Evolutionary conservation across 2,113 vertebrate species (phyloP), one percentile per base, ranked within the genome.

Genomic region (Centropus bengalensis): DNA sequence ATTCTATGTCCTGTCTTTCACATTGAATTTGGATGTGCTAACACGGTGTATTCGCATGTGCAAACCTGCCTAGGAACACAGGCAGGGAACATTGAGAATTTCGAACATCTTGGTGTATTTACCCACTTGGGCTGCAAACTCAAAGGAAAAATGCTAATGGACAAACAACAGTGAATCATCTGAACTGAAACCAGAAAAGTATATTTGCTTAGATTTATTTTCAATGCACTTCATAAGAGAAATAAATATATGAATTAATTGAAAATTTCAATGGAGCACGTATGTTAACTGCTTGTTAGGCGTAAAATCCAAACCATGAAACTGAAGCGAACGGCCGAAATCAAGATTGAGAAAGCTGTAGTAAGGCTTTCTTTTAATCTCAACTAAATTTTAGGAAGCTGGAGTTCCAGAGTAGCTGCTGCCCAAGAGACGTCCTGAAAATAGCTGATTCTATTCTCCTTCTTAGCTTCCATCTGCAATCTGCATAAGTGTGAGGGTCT

Each of bases 101-200:
- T 38, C 13, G 54, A 80, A 66, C 36, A 26, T 6, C 5, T 8
- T 14, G 8, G 20, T 8, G 5, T 45, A 30, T 40, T 92, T 77
- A 78, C 23, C 14, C 8, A 82, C 15, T 30, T 47, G 8, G 24
- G 54, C 55, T 75, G 63, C 51, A 94, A 85, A 45, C 32, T 82
- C 55, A 78, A 91, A 94, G 74, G 40, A 90, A 94, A 95, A 91
- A 74, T 56, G 28, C 16, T 85, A 93, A 93, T 55, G 10, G 60
- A 5, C 70, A 86, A 86, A 68, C 63, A 85, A 71, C 1, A 77
- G 33, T 63, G 26, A 33, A 36, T 44, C 28, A 66, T 56, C 16
- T 14, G 56, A 93, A 86, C 13, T 58, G 40, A 84, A 81, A 36
- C 8, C 14, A 58, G 56, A 60, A 71, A 69, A 71, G 19, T 86